A percentile compares a stretch with the other conserved stretches of the same genome.
These are phyloP conservation scores for Bombus cullumanus DNA, from an alignment of 1,140 invertebrate species.

Conservation along the genomic window DNA sequence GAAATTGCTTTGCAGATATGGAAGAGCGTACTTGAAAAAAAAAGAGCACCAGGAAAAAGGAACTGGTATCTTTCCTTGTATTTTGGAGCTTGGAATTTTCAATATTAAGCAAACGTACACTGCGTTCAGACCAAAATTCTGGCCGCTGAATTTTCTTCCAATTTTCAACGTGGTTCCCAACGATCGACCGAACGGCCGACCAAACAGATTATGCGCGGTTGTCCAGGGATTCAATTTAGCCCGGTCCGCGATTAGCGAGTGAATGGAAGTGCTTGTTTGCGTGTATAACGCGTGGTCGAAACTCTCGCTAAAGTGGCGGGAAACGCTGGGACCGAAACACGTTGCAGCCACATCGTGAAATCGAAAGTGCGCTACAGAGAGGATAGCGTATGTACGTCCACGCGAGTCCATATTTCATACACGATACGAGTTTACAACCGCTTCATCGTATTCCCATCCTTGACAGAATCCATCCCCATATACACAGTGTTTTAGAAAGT, in stretches of 20 bases:
- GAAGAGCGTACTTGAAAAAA: neutral
- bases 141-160: neutral
- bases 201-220: constrained; percentile 5
- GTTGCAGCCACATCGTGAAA: neutral
- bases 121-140: neutral
- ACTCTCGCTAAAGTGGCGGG: neutral
- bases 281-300: neutral
- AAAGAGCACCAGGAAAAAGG: neutral
- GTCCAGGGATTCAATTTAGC: constrained; percentile 5
- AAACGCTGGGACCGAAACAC: neutral
- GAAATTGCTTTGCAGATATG: too few relatives aligned
- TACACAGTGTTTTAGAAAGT: too few relatives aligned
- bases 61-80: neutral
- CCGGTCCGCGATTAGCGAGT: constrained; percentile 1
- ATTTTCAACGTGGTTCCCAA: neutral
- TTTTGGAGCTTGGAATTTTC: neutral
- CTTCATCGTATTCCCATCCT: neutral
- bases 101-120: neutral
- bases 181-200: neutral
- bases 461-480: neutral
- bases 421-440: neutral
- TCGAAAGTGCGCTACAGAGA: neutral
- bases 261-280: constrained; percentile 15
- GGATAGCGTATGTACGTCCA: neutral
- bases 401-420: constrained; percentile 2